Evolutionary conservation across 2,113 vertebrate genomes (phyloP).

Genomic region (Takifugu flavidus): DNA sequence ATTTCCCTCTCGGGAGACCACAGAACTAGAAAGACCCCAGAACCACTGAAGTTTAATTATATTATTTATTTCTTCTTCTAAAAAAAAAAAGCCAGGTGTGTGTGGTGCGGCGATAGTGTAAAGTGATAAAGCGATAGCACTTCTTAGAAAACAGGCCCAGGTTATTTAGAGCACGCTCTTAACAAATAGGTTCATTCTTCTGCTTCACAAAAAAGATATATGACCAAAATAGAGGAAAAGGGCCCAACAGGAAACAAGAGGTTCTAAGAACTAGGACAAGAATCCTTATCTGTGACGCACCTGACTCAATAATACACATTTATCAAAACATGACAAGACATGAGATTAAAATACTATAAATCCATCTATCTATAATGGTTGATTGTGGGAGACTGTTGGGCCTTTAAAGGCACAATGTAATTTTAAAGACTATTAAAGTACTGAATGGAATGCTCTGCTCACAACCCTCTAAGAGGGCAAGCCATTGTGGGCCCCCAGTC

Average conservation of each 20-base stretch:
- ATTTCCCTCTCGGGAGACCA: constrained; percentile 50
- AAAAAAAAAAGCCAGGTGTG: constrained; percentile 8
- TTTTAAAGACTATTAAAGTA: constrained; percentile 27
- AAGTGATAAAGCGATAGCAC: constrained; percentile 8
- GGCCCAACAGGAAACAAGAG: constrained; percentile 5
- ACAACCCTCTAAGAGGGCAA: constrained; percentile 23
- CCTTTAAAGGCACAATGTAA: constrained; percentile 11
- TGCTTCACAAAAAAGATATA: constrained; percentile 10
- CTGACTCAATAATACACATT: too few relatives aligned
- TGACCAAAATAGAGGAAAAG: constrained; percentile 17
- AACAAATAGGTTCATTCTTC: constrained; percentile 20
- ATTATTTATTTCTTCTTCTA: constrained; percentile 36
- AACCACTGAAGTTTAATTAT: constrained; percentile 53
- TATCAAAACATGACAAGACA: too few relatives aligned
- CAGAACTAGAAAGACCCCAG: constrained; percentile 33
- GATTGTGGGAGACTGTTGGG: background rate
- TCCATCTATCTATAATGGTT: background rate
- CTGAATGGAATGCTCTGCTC: constrained; percentile 30
- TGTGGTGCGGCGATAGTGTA: constrained; percentile 37
- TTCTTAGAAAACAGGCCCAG: constrained; percentile 28
- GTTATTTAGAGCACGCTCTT: constrained; percentile 38
- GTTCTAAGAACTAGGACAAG: constrained; percentile 1
- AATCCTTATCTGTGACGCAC: background rate
- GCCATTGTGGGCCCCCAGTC: constrained; percentile 18
- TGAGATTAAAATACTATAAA: too few relatives aligned